phyloP scores from a whole-genome alignment of 2,113 vertebrate genomes.

The Nannobrachium achirus region DNA sequence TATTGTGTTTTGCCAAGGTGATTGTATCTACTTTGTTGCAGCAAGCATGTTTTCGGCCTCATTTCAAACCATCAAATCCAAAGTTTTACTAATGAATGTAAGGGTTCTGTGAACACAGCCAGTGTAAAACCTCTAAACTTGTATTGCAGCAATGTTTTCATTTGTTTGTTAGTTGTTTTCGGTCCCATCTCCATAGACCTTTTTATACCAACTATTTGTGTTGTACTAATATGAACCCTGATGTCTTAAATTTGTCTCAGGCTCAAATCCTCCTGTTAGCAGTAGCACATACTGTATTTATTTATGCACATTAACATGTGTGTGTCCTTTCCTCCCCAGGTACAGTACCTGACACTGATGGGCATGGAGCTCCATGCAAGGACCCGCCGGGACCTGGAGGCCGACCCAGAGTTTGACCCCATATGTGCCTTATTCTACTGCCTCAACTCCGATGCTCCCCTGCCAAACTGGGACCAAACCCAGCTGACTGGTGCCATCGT shows the following conservation, averaged over 20 bases:
- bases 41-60: too few species aligned
- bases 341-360: conserved; percentile 93
- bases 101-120: background rate
- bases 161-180: too few species aligned
- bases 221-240: too few species aligned
- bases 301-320: background rate
- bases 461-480: conserved; percentile 79
- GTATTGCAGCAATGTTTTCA: too few species aligned
- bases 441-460: conserved; percentile 86
- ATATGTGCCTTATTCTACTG: conserved; percentile 99
- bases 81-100: background rate
- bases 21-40: too few species aligned
- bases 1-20: too few species aligned
- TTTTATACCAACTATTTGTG: too few species aligned
- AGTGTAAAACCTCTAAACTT: too few species aligned
- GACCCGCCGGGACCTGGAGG: conserved; percentile 91
- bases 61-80: background rate
- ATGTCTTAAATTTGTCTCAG: too few species aligned
- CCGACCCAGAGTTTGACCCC: conserved; percentile 97
- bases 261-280: background rate
- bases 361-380: conserved; percentile 95
- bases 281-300: too few species aligned
- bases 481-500: conserved; percentile 89
- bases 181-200: too few species aligned
- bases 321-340: conserved; percentile 68